phyloP scores from a whole-genome alignment of 2,113 vertebrate genomes.

The Ptychochromis oligacanthus region DNA sequence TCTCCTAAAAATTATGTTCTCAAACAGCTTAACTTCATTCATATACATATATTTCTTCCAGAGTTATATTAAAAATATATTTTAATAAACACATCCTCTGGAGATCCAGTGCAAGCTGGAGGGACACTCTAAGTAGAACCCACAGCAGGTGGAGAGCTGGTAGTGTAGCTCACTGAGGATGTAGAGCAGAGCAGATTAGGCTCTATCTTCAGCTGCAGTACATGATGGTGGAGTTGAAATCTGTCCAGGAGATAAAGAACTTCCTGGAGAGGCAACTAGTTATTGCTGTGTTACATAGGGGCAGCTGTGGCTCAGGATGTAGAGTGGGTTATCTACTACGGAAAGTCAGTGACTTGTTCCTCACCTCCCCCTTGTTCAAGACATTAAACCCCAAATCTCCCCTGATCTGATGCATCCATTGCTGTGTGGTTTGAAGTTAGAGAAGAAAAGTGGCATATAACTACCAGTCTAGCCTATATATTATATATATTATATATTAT shows the following conservation, averaged over 20 bases:
- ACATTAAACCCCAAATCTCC: background rate
- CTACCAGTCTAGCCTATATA: background rate
- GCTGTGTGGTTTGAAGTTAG: background rate
- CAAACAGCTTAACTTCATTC: background rate
- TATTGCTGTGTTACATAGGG: background rate
- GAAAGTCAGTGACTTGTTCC: background rate
- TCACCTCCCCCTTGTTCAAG: background rate
- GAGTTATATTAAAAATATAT: background rate
- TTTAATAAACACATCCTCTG: background rate
- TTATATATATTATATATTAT: too few species aligned
- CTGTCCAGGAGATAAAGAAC: background rate
- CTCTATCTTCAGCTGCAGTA: background rate
- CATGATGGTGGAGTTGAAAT: background rate
- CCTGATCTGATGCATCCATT: background rate
- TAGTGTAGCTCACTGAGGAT: background rate
- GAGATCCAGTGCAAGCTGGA: background rate
- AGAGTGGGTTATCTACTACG: too few species aligned
- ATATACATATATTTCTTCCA: fast-evolving
- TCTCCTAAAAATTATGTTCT: background rate
- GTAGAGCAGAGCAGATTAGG: background rate
- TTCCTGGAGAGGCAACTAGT: background rate
- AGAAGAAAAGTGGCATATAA: background rate
- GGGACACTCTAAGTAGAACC: background rate
- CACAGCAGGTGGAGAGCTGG: background rate
- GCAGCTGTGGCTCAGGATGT: background rate